These are phyloP conservation scores for Criorhina ranunculi DNA, from an alignment of 2,888 invertebrate genomes.

Conservation along the genomic window DNA sequence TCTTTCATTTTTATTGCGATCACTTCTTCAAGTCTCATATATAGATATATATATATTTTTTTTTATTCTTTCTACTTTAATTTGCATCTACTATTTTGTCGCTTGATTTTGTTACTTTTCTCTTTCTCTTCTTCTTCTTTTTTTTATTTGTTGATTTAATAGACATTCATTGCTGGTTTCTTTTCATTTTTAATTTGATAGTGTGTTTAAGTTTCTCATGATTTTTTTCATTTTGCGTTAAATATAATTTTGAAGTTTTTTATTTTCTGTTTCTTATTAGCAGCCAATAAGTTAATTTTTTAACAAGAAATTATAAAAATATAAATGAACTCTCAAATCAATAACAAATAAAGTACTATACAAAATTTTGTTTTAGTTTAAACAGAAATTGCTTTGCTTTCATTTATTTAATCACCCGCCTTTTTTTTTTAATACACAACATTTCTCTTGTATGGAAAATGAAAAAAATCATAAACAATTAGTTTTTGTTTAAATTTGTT, in stretches of 20 bases:
- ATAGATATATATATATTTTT: slow-evolving; percentile 11
- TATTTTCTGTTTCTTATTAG: slow-evolving; percentile 36
- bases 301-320: slow-evolving; percentile 26
- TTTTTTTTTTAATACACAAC: slow-evolving; percentile 1
- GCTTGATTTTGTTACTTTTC: too few relatives aligned
- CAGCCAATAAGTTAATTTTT: slow-evolving; percentile 57
- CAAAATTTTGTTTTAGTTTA: slow-evolving; percentile 13
- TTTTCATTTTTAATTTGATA: slow-evolving; percentile 9
- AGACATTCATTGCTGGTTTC: slow-evolving; percentile 68
- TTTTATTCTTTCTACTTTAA: slow-evolving; percentile 19
- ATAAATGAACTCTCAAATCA: slow-evolving; percentile 19
- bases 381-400: slow-evolving; percentile 33
- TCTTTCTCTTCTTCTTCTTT: background rate
- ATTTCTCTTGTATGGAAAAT: slow-evolving; percentile 12
- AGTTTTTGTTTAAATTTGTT: background rate
- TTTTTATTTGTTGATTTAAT: slow-evolving; percentile 56
- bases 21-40: slow-evolving; percentile 72
- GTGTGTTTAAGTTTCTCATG: slow-evolving; percentile 29
- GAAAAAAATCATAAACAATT: slow-evolving; percentile 35
- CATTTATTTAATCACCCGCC: background rate
- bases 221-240: slow-evolving; percentile 30
- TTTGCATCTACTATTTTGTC: background rate
- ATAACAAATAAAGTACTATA: slow-evolving; percentile 20
- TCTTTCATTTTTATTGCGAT: slow-evolving; percentile 73
- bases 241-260: slow-evolving; percentile 36